These are phyloP conservation scores for Pachypanchax playfairii DNA, from an alignment of 2,113 vertebrate genomes.

Conservation along the genomic window DNA sequence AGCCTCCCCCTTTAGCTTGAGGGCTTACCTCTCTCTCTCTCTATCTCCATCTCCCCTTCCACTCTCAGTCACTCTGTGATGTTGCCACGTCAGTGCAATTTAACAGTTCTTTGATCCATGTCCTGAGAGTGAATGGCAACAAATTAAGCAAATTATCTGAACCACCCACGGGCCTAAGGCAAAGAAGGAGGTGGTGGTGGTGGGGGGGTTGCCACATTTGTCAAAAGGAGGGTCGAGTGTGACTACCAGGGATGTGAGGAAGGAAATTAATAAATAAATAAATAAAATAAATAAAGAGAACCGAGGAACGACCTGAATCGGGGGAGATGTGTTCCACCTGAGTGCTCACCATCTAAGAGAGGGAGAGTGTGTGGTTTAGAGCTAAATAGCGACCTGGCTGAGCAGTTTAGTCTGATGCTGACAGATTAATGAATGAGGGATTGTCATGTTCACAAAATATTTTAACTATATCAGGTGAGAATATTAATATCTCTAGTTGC, in stretches of 20 bases:
- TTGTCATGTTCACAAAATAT: slow-evolving; percentile 28
- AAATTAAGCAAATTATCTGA: slow-evolving; percentile 82
- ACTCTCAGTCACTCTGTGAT: slow-evolving; percentile 60
- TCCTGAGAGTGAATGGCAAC: slow-evolving; percentile 80
- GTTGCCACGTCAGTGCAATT: slow-evolving; percentile 77
- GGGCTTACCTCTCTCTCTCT: slow-evolving; percentile 62
- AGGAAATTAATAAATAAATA: slow-evolving; percentile 30
- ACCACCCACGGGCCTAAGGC: slow-evolving; percentile 73
- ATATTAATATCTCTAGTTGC: neutral
- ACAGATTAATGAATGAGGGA: slow-evolving; percentile 9
- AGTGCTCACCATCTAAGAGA: slow-evolving; percentile 23
- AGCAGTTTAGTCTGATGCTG: slow-evolving; percentile 3
- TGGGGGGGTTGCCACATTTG: slow-evolving; percentile 43
- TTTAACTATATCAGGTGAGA: too few relatives aligned
- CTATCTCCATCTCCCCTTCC: slow-evolving; percentile 27
- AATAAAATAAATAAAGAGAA: slow-evolving; percentile 17
- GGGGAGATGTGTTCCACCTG: slow-evolving; percentile 30
- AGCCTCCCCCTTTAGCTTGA: slow-evolving; percentile 65
- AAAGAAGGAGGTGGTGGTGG: slow-evolving; percentile 43
- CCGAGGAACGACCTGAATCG: slow-evolving; percentile 42
- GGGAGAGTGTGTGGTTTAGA: slow-evolving; percentile 9
- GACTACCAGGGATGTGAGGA: slow-evolving; percentile 33
- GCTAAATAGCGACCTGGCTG: slow-evolving; percentile 3
- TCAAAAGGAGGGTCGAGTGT: slow-evolving; percentile 59
- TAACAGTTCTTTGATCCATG: slow-evolving; percentile 81